A percentile compares a stretch with the other conserved stretches of the same genome.
Conservation (phyloP, 2,888 invertebrate species). For the Pemphredon lugubris region DNA sequence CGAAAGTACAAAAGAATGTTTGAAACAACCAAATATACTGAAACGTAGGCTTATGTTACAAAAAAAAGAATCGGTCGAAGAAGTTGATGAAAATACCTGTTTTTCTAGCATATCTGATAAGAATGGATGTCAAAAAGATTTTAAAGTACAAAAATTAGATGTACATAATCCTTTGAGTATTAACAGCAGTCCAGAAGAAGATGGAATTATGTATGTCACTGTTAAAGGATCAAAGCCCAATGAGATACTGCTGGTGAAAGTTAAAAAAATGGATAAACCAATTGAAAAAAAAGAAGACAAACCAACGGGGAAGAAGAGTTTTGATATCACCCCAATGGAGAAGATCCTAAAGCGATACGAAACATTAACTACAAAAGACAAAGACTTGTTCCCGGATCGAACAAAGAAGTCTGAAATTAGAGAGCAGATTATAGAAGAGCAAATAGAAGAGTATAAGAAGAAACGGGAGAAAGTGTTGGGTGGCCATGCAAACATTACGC, state of each 20-base stretch:
- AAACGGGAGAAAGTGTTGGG: constrained; percentile 77
- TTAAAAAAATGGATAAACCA: constrained; percentile 68
- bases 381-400: constrained; percentile 67
- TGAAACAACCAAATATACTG: constrained; percentile 67
- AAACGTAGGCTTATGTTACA: constrained; percentile 62
- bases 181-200: constrained; percentile 69
- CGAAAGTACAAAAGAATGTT: constrained; percentile 48
- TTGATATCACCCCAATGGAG: constrained; percentile 67
- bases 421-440: constrained; percentile 77
- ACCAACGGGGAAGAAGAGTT: constrained; percentile 41
- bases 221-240: constrained; percentile 78
- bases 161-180: constrained; percentile 72
- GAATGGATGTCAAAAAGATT: constrained; percentile 54
- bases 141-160: constrained; percentile 74
- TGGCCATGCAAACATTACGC: constrained; percentile 38
- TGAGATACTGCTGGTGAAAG: constrained; percentile 78
- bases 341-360: constrained; percentile 68
- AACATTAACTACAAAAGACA: constrained; percentile 65
- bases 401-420: constrained; percentile 67
- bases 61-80: constrained; percentile 30
- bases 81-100: constrained; percentile 35
- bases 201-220: constrained; percentile 79
- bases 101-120: constrained; percentile 42
- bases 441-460: constrained; percentile 79
- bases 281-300: constrained; percentile 62